Conservation (phyloP, 2,888 invertebrate genomes). For the Dicyrtomina minuta region DNA sequence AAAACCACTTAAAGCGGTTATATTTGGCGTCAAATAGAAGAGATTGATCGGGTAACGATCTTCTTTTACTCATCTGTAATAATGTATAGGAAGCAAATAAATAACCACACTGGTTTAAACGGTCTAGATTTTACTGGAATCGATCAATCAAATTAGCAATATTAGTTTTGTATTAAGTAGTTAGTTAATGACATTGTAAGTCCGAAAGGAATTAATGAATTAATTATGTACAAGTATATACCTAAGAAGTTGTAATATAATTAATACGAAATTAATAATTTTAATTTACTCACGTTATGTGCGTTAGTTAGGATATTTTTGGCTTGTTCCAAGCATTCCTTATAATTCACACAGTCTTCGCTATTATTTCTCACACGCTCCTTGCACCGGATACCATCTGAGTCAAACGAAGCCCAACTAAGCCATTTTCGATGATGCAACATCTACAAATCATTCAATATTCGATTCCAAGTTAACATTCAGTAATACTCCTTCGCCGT, state of each 20-base stretch:
- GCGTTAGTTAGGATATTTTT: slow-evolving; percentile 75
- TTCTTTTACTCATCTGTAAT: slow-evolving; percentile 67
- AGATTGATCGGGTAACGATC: slow-evolving; percentile 72
- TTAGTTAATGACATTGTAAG: too few species aligned
- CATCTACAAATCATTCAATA: slow-evolving; percentile 56
- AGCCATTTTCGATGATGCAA: slow-evolving; percentile 82
- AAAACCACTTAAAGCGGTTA: slow-evolving; percentile 79
- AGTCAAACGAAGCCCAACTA: slow-evolving; percentile 71
- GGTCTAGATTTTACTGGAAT: too few species aligned
- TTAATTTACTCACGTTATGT: slow-evolving; percentile 60
- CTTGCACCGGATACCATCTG: slow-evolving; percentile 73
- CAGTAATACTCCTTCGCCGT: not conserved
- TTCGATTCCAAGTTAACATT: not conserved
- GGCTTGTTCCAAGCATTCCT: slow-evolving; percentile 77
- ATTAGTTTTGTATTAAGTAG: slow-evolving; percentile 2
- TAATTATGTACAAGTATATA: not conserved
- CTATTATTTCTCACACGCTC: slow-evolving; percentile 61
- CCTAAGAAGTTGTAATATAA: not conserved
- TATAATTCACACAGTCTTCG: slow-evolving; percentile 65
- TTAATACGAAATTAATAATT: not conserved
- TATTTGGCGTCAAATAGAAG: slow-evolving; percentile 69
- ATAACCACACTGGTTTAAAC: too few species aligned
- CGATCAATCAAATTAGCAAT: not conserved
- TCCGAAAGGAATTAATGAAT: not conserved
- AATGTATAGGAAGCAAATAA: slow-evolving; percentile 18